Evolutionary conservation across 2,113 vertebrate genomes (phyloP), one percentile per base, ranked within the genome.

Genomic region (Muntiacus reevesi): DNA sequence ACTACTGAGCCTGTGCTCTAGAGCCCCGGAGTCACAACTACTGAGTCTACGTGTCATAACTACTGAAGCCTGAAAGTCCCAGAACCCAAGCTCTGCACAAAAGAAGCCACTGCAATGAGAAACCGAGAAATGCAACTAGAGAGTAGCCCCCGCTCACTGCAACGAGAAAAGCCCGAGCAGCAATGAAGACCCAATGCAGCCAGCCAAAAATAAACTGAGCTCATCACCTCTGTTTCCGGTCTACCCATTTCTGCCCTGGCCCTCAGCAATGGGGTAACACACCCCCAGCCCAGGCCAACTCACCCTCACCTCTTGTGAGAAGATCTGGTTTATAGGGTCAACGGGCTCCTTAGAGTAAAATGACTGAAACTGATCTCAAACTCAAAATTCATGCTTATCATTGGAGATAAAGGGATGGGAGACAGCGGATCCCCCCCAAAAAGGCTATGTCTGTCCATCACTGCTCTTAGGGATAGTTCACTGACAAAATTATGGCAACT

Each of bases 351-450:
- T 27, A 55, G 43, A 79, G 36, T 28, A 27, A 83, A 52, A 43
- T 45, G 17, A 82, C 81, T 54, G n/a, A 88, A 95, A 81, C 19
- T 25, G 16, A 76, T 36, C 57, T 88, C 71, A 54, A 97, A 74
- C 47, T 55, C 52, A 62, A 89, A 95, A 85, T 86, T 95, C 17
- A 85, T n/a, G n/a, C 64, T 76, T 83, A 50, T 13, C 1, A 14
- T 16, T 15, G 7, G 92, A 94, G 27, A 43, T 43, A 45, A 67
- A 81, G 62, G 67, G 52, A 89, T 40, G 25, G 52, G 9, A 30
- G 55, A 62, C 15, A 86, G 15, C 3, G 2, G 40, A 52, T 84
- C 2, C 50, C 27, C 52, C 14, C n/a, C 33, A 76, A 43, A 43
- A 50, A 84, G 27, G 52, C 45, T 76, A n/a, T 33, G 43, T 83